Base-by-base conservation (phyloP, 2,888 invertebrate species). In the Agrochola lota region DNA sequence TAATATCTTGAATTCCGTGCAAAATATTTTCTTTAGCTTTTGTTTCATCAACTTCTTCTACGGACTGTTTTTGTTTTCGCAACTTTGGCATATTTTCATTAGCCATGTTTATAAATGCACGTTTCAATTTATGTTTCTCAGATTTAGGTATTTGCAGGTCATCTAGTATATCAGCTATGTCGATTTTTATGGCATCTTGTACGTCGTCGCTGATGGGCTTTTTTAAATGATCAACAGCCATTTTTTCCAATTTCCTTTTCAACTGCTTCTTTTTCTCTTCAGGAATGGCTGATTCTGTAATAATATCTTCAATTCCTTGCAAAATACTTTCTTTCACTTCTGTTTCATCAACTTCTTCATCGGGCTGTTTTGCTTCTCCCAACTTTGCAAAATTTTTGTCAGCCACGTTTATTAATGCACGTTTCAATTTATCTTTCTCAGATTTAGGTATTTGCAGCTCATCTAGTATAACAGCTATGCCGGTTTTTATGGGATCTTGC, bases 151-250 rank as follows among this genome's bases (percentile, higher is more conserved):
- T n/a, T 11, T 73, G 20, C 35, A 73, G 64, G 40, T 74, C 74
- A 43, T 88, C 68, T n/a, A 80, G 55, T 12, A 85, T 40, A 26
- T 87, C 73, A 55, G 83, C 72, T 26, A 89, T 83, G 11, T 35
- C 49, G 1, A 43, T 43, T 57, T 67, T 77, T 0, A 80, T 15
- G 2, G 12, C 60, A 12, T 68, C 62, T 17, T 17, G 23, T n/a
- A 55, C 43, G 3, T 70, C 40, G 11, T 43, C 26, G 0, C 57
- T 35, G 1, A 70, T 59, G 0, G 30, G 64, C 1, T 52, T 17
- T 2, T 60, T 11, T 0, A 82, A 69, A 7, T n/a, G 9, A 23
- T 70, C 46, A 3, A 15, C 0, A 4, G 46, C 30, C 40, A 57
- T 9, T 8, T 69, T n/a, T 2, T n/a, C 35, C 1, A 81, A 15